These are phyloP conservation scores for Acestrorhynchus altus DNA, from an alignment of 2,797 vertebrate genomes.

Conservation along the genomic window DNA sequence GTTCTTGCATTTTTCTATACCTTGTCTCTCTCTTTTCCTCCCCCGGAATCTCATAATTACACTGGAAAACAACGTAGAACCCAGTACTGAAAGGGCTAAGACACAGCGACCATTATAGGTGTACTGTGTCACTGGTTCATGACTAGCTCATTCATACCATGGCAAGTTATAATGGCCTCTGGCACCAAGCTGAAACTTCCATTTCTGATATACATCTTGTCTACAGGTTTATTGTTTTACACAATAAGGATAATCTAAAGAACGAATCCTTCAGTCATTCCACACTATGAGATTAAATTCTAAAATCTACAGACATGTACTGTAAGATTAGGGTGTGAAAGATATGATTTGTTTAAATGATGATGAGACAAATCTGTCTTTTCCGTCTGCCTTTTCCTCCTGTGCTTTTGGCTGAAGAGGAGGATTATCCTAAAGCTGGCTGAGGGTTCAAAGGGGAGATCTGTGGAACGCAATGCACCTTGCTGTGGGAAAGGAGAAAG, in stretches of 20 bases:
- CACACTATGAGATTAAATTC: background rate
- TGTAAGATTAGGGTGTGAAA: no score
- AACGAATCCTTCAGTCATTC: background rate
- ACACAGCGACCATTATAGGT: constrained; percentile 1
- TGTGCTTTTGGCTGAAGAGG: background rate
- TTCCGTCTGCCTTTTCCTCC: background rate
- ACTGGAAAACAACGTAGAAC: constrained; percentile 32
- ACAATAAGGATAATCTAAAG: background rate
- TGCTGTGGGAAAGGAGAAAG: background rate
- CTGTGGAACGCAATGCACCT: background rate
- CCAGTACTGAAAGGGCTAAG: background rate
- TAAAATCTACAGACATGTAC: background rate
- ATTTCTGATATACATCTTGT: constrained; percentile 32
- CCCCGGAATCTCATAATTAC: constrained; percentile 20
- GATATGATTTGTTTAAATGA: background rate
- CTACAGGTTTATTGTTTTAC: constrained; percentile 19
- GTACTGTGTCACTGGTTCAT: constrained; percentile 17
- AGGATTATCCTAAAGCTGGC: constrained; percentile 11
- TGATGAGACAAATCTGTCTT: background rate
- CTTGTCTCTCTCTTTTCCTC: background rate
- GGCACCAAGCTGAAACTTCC: background rate
- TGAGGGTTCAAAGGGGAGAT: background rate
- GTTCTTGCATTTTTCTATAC: constrained; percentile 4
- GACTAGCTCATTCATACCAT: constrained; percentile 39
- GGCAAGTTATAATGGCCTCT: constrained; percentile 14